These are phyloP conservation scores for Folsomia candida DNA, from an alignment of 2,888 invertebrate genomes.

Conservation along the genomic window DNA sequence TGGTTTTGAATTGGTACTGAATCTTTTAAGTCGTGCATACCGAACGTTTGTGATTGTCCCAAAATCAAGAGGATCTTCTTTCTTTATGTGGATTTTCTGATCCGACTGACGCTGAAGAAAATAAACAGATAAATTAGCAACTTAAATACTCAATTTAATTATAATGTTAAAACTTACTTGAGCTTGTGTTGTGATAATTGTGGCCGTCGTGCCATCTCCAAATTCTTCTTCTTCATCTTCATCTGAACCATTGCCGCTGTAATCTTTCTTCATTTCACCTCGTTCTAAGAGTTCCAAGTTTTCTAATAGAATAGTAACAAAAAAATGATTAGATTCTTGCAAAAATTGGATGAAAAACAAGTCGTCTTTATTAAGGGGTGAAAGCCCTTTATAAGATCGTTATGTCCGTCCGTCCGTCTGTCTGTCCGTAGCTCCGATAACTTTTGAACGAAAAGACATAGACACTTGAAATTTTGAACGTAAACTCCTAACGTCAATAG, in stretches of 20 bases:
- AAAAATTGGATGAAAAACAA: not conserved
- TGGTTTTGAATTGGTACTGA: too few species aligned
- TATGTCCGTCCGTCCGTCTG: too few species aligned
- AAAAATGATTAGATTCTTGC: not conserved
- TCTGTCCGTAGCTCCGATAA: too few species aligned
- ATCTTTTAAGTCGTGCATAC: too few species aligned
- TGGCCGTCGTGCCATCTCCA: constrained; percentile 14
- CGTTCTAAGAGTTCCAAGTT: constrained; percentile 77
- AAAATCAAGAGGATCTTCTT: constrained; percentile 44
- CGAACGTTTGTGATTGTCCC: constrained; percentile 50
- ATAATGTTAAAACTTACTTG: not conserved
- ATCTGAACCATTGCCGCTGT: constrained; percentile 54
- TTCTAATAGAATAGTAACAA: constrained; percentile 57
- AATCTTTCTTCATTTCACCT: constrained; percentile 79
- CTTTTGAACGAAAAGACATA: too few species aligned
- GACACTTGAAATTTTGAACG: too few species aligned
- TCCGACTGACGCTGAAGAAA: constrained; percentile 42
- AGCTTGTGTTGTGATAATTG: not conserved
- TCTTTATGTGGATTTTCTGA: constrained; percentile 46
- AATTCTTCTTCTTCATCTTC: constrained; percentile 64
- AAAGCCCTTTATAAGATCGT: too few species aligned
- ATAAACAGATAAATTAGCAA: not conserved
- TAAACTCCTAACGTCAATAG: too few species aligned
- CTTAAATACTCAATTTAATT: not conserved
- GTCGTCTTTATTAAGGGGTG: not conserved